Evolutionary conservation across 2,888 invertebrate species (phyloP), one percentile per base, ranked within the genome.

Genomic region (Cacoxenus indagator): DNA sequence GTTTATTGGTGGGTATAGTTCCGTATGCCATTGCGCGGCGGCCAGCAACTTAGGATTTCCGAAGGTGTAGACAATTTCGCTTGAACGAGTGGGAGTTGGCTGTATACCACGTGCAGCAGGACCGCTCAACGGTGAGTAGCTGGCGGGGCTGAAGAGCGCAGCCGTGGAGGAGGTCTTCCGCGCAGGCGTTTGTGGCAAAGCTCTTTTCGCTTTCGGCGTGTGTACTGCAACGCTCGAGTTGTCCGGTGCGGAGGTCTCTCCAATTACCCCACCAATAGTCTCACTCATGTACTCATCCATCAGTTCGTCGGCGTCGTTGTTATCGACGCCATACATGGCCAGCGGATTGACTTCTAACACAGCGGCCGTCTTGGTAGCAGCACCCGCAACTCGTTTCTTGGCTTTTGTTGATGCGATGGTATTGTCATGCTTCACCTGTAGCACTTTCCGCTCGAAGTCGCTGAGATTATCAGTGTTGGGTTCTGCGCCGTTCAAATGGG

Each of bases 401-500:
- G 67, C 65, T 19, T 72, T 65, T 19, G 80, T 78, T 48, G 81
- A 83, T 6, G 72, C 29, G 14, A 77, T 67, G n/a, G 78, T 71
- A 62, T 87, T 87, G 29, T 89, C 83, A 79, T 87, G 90, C 84
- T 91, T 91, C 77, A 78, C 64, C 27, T 84, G 82, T 82, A 92
- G 90, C 87, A 92, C 92, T 89, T 91, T 92, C 77, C 92, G 90
- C 78, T 91, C 93, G 85, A 93, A 90, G 80, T 90, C 88, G 70
- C 90, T 89, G 62, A 95, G 89, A 81, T 90, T 88, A 19, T 91
- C 91, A 31, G 91, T 73, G 64, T 90, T 91, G 26, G 94, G 92
- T 37, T 91, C 89, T 0, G 90, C 90, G 43, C 92, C 92, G 75
- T 90, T 90, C 73, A 91, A 87, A 83, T 92, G 88, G 37, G 93